phyloP scores from a whole-genome alignment of 2,797 vertebrate genomes.

The Anas capensis region DNA sequence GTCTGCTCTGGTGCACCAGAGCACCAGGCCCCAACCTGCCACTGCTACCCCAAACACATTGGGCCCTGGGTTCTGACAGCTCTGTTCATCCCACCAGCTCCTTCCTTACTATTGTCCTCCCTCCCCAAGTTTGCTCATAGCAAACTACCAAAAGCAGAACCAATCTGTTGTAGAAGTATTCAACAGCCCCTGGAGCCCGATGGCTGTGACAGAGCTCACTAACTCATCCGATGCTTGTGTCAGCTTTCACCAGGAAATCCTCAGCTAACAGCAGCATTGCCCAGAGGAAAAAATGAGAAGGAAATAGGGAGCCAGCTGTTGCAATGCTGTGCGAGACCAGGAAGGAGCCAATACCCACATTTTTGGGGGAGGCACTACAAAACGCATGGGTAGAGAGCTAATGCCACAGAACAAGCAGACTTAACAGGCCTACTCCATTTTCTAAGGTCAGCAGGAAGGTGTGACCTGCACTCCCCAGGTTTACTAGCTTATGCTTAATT shows the following conservation, averaged over 20 bases:
- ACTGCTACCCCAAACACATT: too few species aligned
- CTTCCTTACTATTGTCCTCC: background rate
- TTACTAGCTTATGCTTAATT: fast-evolving
- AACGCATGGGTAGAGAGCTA: background rate
- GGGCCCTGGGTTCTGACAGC: background rate
- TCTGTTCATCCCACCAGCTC: background rate
- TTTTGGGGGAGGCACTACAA: background rate
- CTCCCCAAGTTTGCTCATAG: constrained; percentile 75
- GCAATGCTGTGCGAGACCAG: constrained; percentile 79
- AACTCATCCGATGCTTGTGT: constrained; percentile 76
- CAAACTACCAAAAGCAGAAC: constrained; percentile 81
- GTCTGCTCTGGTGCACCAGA: too few species aligned
- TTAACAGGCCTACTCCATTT: too few species aligned
- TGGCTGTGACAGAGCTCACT: constrained; percentile 77
- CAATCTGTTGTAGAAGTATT: constrained; percentile 75
- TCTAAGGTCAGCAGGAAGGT: background rate
- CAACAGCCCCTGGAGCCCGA: constrained; percentile 78
- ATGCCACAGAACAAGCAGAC: background rate
- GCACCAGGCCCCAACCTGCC: too few species aligned
- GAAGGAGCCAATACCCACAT: constrained; percentile 79
- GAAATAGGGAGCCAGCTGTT: constrained; percentile 76
- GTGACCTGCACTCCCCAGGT: background rate
- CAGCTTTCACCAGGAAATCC: constrained; percentile 76
- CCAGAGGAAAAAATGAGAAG: background rate
- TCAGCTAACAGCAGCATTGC: constrained; percentile 57